Evolutionary conservation across 2,888 invertebrate species (phyloP).

Genomic region (Timema podura): DNA sequence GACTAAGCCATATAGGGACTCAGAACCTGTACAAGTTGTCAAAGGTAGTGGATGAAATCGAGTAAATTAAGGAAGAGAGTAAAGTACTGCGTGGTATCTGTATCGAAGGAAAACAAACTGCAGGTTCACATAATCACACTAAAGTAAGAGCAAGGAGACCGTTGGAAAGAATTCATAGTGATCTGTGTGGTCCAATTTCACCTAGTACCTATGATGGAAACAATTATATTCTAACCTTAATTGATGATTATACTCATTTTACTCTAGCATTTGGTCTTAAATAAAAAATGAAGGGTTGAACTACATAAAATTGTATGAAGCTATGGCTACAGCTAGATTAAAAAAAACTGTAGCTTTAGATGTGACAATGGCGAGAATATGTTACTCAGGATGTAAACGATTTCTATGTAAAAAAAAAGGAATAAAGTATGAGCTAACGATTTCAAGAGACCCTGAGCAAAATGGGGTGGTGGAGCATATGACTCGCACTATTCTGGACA

Average conservation of each 20-base stretch:
- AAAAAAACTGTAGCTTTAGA: slow-evolving; percentile 1
- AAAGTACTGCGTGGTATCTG: too few relatives aligned
- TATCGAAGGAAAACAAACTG: too few relatives aligned
- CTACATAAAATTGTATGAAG: slow-evolving; percentile 10
- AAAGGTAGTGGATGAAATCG: background rate
- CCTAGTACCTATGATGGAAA: slow-evolving; percentile 3
- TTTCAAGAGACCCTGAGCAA: background rate
- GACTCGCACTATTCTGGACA: slow-evolving; percentile 2
- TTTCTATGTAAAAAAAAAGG: slow-evolving; percentile 1
- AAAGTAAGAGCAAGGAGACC: background rate
- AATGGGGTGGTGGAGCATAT: slow-evolving; percentile 3
- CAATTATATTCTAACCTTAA: background rate
- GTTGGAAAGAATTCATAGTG: slow-evolving; percentile 1
- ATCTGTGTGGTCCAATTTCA: slow-evolving; percentile 8
- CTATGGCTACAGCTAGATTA: slow-evolving; percentile 11
- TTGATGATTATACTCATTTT: slow-evolving; percentile 15
- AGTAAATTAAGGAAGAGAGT: too few relatives aligned
- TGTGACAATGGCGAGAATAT: slow-evolving; percentile 10
- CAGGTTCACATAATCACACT: too few relatives aligned
- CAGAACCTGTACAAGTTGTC: background rate
- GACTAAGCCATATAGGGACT: background rate
- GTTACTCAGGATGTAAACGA: background rate
- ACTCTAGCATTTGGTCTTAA: slow-evolving; percentile 1
- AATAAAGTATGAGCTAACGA: slow-evolving; percentile 5
- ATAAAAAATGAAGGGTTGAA: background rate